A percentile compares a stretch with the other conserved stretches of the same genome.
These are phyloP conservation scores for Melanaphis sacchari DNA, from an alignment of 1,140 invertebrate genomes.

Conservation along the genomic window DNA sequence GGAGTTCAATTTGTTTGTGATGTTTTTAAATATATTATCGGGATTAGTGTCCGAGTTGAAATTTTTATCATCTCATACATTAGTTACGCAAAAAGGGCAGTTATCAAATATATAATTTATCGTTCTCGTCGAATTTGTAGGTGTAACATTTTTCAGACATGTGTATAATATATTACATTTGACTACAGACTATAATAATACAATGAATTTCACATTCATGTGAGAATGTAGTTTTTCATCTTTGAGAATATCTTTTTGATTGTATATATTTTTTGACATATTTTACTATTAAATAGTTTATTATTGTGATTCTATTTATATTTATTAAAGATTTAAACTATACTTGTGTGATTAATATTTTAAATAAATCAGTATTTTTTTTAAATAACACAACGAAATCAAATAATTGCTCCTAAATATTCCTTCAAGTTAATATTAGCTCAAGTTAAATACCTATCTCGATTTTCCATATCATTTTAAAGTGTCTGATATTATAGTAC, in stretches of 20 bases:
- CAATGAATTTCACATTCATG: background rate
- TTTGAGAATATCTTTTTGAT: background rate
- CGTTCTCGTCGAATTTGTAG: background rate
- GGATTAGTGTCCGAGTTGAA: background rate
- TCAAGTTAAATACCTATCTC: background rate
- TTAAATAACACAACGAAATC: background rate
- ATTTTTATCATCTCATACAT: background rate
- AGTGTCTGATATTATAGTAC: background rate
- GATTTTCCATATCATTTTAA: background rate
- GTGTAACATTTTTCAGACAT: background rate
- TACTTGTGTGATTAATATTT: background rate
- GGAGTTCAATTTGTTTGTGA: background rate
- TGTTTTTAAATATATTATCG: background rate
- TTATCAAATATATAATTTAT: background rate
- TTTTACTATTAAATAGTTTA: background rate
- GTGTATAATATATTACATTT: background rate
- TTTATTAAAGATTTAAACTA: background rate
- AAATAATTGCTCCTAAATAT: background rate
- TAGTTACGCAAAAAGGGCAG: background rate
- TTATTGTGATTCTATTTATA: background rate
- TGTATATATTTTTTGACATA: background rate
- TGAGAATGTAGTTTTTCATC: background rate
- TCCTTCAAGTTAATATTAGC: no score
- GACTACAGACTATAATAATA: background rate
- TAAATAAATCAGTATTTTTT: background rate